Evolutionary conservation across 1,140 invertebrate genomes (phyloP).

Genomic region (Drosophila willistoni): DNA sequence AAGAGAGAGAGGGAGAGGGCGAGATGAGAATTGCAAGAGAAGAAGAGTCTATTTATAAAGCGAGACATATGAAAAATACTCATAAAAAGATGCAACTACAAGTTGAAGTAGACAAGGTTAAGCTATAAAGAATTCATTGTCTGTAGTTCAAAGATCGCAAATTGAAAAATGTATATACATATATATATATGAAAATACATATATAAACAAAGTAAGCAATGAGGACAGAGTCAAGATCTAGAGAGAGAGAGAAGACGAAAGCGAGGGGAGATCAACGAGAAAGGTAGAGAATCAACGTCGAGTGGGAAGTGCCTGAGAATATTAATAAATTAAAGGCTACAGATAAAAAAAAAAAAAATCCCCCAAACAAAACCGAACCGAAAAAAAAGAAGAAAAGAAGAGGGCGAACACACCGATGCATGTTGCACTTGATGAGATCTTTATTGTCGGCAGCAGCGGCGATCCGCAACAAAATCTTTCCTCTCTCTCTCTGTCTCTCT

Average conservation of each 20-base stretch:
- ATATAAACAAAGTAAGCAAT: conserved; percentile 3
- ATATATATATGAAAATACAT: conserved; percentile 8
- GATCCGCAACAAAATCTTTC: conserved; percentile 13
- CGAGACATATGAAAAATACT: conserved; percentile 18
- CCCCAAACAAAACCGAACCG: conserved; percentile 55
- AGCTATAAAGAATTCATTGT: conserved; percentile 80
- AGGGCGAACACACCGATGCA: conserved; percentile 50
- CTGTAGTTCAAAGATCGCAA: conserved; percentile 78
- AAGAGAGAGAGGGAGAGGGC: not conserved
- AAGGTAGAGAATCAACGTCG: conserved; percentile 17
- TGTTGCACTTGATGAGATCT: conserved; percentile 79
- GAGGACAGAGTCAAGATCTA: not conserved
- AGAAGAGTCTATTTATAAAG: conserved; percentile 20
- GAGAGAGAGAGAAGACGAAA: conserved; percentile 19
- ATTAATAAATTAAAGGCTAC: conserved; percentile 80
- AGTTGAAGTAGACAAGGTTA: conserved; percentile 66
- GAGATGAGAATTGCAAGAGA: conserved; percentile 10
- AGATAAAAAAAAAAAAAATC: conserved; percentile 63
- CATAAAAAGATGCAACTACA: conserved; percentile 14
- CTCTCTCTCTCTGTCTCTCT: not conserved
- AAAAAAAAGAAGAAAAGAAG: not conserved
- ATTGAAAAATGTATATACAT: conserved; percentile 74
- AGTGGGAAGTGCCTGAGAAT: conserved; percentile 70
- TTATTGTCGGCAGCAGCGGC: conserved; percentile 56
- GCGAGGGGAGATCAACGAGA: not conserved